Evolutionary conservation across 1,140 invertebrate genomes (phyloP).

Genomic region (Triops longicaudatus): DNA sequence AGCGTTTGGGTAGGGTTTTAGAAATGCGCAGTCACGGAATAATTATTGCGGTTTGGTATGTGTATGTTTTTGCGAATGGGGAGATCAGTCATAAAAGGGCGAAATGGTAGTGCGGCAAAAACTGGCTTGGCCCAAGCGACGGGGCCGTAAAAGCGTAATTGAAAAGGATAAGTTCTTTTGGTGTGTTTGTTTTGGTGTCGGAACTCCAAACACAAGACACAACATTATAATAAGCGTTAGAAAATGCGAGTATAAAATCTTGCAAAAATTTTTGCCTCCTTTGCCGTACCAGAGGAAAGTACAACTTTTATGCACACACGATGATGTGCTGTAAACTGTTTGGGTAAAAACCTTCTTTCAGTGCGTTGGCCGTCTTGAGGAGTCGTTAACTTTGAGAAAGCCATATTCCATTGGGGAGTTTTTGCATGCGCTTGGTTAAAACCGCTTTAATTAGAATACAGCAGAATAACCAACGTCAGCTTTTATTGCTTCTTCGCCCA

Average conservation of each 20-base stretch:
- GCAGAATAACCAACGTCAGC: not conserved
- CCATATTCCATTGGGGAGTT: not conserved
- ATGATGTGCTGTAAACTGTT: not conserved
- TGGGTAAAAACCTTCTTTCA: not conserved
- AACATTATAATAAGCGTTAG: conserved; percentile 12
- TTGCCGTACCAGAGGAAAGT: no score
- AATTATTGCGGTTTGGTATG: not conserved
- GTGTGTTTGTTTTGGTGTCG: not conserved
- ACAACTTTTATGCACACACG: not conserved
- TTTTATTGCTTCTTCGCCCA: not conserved
- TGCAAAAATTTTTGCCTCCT: not conserved
- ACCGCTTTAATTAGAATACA: conserved; percentile 2
- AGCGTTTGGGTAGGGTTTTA: not conserved
- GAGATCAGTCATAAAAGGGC: conserved; percentile 6
- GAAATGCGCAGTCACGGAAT: not conserved
- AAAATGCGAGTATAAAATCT: not conserved
- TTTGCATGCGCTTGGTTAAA: not conserved
- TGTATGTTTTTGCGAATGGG: conserved; percentile 1
- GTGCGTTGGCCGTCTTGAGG: not conserved
- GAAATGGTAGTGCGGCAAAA: not conserved
- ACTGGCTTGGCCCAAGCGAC: not conserved
- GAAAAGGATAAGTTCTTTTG: not conserved
- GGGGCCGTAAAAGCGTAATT: conserved; percentile 8
- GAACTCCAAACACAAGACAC: not conserved
- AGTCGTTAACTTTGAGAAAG: not conserved